Base-by-base conservation (phyloP, 2,113 vertebrate species). In the Hylia prasina region DNA sequence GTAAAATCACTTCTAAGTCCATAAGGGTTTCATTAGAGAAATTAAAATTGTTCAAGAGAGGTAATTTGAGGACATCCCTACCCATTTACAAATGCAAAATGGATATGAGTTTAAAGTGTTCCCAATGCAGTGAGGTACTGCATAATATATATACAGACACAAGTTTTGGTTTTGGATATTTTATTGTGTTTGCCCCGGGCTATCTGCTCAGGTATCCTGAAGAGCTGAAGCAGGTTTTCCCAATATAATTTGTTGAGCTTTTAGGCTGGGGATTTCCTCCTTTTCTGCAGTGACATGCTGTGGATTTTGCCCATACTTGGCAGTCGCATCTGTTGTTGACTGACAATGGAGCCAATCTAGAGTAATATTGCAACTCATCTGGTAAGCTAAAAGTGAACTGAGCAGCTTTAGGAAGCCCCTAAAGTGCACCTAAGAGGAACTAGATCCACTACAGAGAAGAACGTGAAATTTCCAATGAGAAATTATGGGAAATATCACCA, bases 301-400 rank as follows among this genome's bases (percentile, higher is more conserved):
- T 47, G 63, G 68, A 37, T 73, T 89, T 84, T 79, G 35, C 72
- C 37, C 2, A 0, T 15, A 1, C 64, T 89, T 87, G 47, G 22
- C 40, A 68, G 5, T 42, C n/a, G 35, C 31, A 16, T 82, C 45
- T 68, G n/a, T 22, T 69, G 57, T 53, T 82, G 54, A 16, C 2
- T 53, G 63, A 80, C 58, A 68, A 2, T 6, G 23, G 45, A 82
- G 42, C n/a, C 50, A 31, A 11, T 45, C 58, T 54, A 5, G 42
- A 70, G 54, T 22, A 53, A 16, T 10, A 31, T 0, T 40, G 13
- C 39, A 51, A 24, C 23, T 63, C 47, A 78, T 54, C 44, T 50
- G 65, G 17, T 0, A 0, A 40, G n/a, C n/a, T 48, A 2, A 11
- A 53, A 39, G n/a, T 31, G 45, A 91, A 20, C 24, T 20, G 25